Evolutionary conservation across 2,888 invertebrate genomes (phyloP).

Genomic region (Tenthredo notha): DNA sequence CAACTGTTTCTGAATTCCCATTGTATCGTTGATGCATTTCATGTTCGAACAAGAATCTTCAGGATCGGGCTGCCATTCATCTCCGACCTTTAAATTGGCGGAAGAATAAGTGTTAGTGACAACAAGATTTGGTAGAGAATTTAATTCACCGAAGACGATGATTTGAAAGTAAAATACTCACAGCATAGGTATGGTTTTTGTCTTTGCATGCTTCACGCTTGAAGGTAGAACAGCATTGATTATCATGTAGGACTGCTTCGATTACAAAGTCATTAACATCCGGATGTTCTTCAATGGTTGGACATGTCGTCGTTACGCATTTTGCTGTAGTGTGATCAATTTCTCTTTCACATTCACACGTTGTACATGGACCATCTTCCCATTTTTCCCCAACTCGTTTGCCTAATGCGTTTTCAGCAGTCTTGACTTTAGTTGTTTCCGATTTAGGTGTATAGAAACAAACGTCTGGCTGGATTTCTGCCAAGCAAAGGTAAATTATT

Average conservation of each 20-base stretch:
- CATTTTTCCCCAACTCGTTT: conserved; percentile 80
- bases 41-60: conserved; percentile 67
- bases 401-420: conserved; percentile 41
- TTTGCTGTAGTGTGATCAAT: conserved; percentile 72
- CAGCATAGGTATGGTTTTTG: conserved; percentile 69
- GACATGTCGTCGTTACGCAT: conserved; percentile 81
- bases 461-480: conserved; percentile 83
- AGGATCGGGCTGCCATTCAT: conserved; percentile 68
- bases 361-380: conserved; percentile 86
- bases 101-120: background rate
- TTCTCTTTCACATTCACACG: conserved; percentile 81
- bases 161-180: conserved; percentile 56
- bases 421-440: conserved; percentile 75
- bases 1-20: conserved; percentile 63
- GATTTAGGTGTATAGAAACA: conserved; percentile 83
- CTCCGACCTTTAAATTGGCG: conserved; percentile 62
- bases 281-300: conserved; percentile 74
- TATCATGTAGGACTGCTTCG: conserved; percentile 79
- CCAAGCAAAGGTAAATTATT: conserved; percentile 58
- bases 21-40: conserved; percentile 65
- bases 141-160: background rate
- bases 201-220: conserved; percentile 82
- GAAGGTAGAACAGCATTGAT: conserved; percentile 84
- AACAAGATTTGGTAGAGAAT: conserved; percentile 23
- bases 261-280: conserved; percentile 81